Evolutionary conservation across 23 tunicate species (phyloP).

Genomic region (Phallusia fumigata): DNA sequence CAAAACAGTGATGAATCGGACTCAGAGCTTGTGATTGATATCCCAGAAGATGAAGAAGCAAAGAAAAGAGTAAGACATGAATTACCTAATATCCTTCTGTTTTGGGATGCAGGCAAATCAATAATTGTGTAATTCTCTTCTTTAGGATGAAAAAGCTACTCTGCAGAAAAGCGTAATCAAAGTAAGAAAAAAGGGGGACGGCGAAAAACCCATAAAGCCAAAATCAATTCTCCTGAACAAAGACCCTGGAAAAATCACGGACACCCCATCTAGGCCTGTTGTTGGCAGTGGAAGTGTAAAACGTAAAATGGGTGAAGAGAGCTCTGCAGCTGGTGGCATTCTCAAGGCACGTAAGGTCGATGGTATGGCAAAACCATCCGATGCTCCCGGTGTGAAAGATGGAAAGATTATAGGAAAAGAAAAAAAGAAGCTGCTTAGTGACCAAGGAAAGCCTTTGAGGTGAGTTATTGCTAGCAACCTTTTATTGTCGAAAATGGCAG

Average conservation of each 20-base stretch:
- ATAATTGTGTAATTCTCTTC: background rate
- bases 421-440: slow-evolving; percentile 22
- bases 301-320: slow-evolving; percentile 42
- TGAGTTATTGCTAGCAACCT: background rate
- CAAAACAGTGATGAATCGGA: slow-evolving; percentile 40
- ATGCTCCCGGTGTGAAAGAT: background rate
- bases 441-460: background rate
- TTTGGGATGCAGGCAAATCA: background rate
- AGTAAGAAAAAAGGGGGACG: slow-evolving; percentile 21
- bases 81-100: background rate
- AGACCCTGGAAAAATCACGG: slow-evolving; percentile 19
- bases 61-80: background rate
- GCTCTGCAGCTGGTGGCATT: background rate
- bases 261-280: background rate
- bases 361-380: background rate
- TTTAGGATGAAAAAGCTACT: background rate
- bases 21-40: slow-evolving; percentile 65
- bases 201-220: slow-evolving; percentile 16
- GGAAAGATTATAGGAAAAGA: slow-evolving; percentile 20
- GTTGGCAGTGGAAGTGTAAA: slow-evolving; percentile 22
- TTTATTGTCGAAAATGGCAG: background rate
- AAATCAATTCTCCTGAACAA: slow-evolving; percentile 57
- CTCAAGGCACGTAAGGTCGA: slow-evolving; percentile 41
- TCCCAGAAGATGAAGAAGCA: slow-evolving; percentile 52
- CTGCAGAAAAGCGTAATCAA: slow-evolving; percentile 28